These are phyloP conservation scores for Oscheius onirici DNA, from an alignment of 2,888 invertebrate species.

Conservation along the genomic window DNA sequence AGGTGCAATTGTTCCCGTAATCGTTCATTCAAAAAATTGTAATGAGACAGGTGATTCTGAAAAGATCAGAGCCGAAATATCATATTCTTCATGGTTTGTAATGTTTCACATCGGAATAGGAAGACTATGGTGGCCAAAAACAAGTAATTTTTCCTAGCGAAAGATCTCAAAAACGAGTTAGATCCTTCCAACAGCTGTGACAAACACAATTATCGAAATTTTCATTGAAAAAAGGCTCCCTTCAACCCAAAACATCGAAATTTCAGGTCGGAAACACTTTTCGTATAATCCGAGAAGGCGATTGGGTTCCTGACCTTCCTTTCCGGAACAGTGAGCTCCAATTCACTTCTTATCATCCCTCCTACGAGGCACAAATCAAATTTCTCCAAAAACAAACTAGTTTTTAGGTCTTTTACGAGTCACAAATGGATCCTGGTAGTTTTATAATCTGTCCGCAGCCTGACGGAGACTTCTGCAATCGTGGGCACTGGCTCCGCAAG, in stretches of 20 bases:
- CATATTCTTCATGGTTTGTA: neutral
- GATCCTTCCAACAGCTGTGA: too few relatives aligned
- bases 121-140: too few relatives aligned
- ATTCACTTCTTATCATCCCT: slow-evolving; percentile 41
- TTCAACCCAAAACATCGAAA: neutral
- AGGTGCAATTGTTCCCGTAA: too few relatives aligned
- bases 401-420: slow-evolving; percentile 37
- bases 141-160: too few relatives aligned
- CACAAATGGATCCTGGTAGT: slow-evolving; percentile 35
- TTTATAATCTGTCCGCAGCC: slow-evolving; percentile 44
- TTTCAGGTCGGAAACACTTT: slow-evolving; percentile 39
- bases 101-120: too few relatives aligned
- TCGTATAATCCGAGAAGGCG: slow-evolving; percentile 45
- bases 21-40: too few relatives aligned
- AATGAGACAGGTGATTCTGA: neutral
- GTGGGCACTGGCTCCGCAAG: slow-evolving; percentile 35
- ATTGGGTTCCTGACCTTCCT: slow-evolving; percentile 46
- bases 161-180: too few relatives aligned
- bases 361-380: slow-evolving; percentile 37
- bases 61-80: neutral
- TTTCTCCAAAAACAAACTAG: too few relatives aligned
- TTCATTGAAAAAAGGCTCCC: too few relatives aligned
- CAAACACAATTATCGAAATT: too few relatives aligned
- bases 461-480: slow-evolving; percentile 42
- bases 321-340: slow-evolving; percentile 41